Percentiles rank a stretch among this genome's conserved stretches.
phyloP scores from a whole-genome alignment of 2,797 vertebrate genomes.

The Malacoctenus gilli region DNA sequence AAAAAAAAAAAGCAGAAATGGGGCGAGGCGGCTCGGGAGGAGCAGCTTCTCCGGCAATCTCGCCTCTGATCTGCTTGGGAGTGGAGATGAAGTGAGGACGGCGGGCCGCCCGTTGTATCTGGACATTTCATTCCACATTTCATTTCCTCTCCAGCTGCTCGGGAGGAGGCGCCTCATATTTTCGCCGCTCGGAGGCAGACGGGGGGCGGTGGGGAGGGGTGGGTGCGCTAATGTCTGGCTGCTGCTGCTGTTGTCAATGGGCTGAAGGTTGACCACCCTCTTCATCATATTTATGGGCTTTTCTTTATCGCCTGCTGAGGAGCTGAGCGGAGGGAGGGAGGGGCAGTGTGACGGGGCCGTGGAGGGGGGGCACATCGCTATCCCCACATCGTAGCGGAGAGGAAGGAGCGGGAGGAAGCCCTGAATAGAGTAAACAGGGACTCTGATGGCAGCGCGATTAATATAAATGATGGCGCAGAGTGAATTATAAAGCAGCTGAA shows the following conservation, averaged over 20 bases:
- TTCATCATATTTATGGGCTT: constrained; percentile 76
- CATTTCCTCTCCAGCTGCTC: constrained; percentile 70
- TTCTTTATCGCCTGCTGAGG: constrained; percentile 59
- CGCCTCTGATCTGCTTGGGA: constrained; percentile 41
- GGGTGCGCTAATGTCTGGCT: constrained; percentile 60
- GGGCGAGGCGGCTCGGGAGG: constrained; percentile 17
- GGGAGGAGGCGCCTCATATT: constrained; percentile 60
- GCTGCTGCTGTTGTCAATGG: constrained; percentile 60
- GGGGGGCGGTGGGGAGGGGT: no score
- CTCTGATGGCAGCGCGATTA: no score
- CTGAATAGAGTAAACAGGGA: constrained; percentile 16
- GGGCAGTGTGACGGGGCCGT: constrained; percentile 26
- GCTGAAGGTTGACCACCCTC: constrained; percentile 66
- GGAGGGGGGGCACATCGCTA: constrained; percentile 19
- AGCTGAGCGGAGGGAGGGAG: constrained; percentile 41
- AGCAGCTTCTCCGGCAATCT: constrained; percentile 36
- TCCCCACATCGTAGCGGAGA: constrained; percentile 34
- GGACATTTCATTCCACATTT: constrained; percentile 72
- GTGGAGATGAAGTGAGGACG: constrained; percentile 48
- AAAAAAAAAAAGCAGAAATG: constrained; percentile 23
- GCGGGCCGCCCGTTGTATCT: constrained; percentile 39
- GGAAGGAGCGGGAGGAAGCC: no score
- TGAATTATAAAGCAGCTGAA: no score
- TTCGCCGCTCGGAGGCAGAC: constrained; percentile 51
- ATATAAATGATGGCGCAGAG: no score